Conservation (phyloP, 2,888 invertebrate species). For the Catocala fraxini region DNA sequence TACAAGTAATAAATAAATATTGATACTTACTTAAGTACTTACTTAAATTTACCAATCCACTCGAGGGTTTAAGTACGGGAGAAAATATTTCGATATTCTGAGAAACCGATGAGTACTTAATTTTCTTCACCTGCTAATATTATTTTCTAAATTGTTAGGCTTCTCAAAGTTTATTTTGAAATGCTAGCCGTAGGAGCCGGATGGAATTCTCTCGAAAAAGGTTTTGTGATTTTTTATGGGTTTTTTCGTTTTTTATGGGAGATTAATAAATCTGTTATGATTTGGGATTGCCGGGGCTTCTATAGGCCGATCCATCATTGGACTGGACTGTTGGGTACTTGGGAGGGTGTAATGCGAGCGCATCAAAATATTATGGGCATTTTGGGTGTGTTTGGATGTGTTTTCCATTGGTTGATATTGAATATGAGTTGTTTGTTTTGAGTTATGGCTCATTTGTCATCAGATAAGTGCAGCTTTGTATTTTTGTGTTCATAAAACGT, state of each 20-base stretch:
- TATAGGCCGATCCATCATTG: conserved; percentile 2
- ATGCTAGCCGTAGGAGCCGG: conserved; percentile 35
- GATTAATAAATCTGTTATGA: conserved; percentile 27
- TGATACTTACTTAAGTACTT: no score
- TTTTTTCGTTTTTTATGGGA: conserved; percentile 31
- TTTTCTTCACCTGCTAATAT: conserved; percentile 36
- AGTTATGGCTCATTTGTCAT: neutral
- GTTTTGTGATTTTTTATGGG: conserved; percentile 31
- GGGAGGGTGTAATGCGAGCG: neutral
- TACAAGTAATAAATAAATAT: no score
- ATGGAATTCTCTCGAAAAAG: conserved; percentile 36
- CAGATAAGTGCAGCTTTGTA: no score
- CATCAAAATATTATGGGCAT: neutral
- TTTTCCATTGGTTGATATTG: neutral
- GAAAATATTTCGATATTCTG: neutral
- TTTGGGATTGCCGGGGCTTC: neutral
- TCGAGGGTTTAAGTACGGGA: no score
- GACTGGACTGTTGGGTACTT: neutral
- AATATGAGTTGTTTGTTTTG: neutral
- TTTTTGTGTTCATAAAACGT: no score
- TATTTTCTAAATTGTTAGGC: conserved; percentile 32
- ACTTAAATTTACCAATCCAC: no score
- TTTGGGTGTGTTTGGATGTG: neutral
- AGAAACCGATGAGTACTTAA: conserved; percentile 33
- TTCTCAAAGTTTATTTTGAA: conserved; percentile 23